phyloP scores from a whole-genome alignment of 1,140 invertebrate species.

The Drosophila pseudoananassae region DNA sequence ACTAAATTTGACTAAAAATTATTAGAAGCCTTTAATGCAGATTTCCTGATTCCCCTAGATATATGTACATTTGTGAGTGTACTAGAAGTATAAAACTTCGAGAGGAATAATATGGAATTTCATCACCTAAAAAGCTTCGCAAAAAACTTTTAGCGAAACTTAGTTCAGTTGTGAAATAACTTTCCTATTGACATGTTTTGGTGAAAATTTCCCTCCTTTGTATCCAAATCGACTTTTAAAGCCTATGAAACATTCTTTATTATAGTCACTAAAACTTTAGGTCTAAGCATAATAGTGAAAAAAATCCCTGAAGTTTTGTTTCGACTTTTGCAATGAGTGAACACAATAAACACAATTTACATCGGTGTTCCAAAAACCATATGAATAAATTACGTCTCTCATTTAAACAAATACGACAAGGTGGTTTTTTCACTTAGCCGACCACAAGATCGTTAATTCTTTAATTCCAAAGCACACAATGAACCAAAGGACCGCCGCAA shows the following conservation, averaged over 20 bases:
- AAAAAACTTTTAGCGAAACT: neutral
- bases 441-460: conserved; percentile 61
- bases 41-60: no score
- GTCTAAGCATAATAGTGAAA: conserved; percentile 38
- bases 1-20: no score
- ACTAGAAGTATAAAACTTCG: no score
- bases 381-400: neutral
- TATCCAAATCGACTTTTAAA: conserved; percentile 6
- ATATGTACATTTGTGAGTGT: no score
- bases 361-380: neutral
- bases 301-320: conserved; percentile 36
- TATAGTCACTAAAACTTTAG: conserved; percentile 24
- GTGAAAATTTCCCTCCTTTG: neutral
- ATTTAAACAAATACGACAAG: conserved; percentile 47
- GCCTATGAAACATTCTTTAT: conserved; percentile 41
- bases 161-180: neutral
- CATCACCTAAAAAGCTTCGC: neutral
- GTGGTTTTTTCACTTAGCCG: conserved; percentile 39
- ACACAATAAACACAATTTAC: neutral
- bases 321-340: neutral
- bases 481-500: conserved; percentile 38
- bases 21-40: no score
- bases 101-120: no score
- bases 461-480: conserved; percentile 53
- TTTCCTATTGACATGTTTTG: neutral